Conservation (phyloP, 2,888 invertebrate genomes). For the Erynnis tages region DNA sequence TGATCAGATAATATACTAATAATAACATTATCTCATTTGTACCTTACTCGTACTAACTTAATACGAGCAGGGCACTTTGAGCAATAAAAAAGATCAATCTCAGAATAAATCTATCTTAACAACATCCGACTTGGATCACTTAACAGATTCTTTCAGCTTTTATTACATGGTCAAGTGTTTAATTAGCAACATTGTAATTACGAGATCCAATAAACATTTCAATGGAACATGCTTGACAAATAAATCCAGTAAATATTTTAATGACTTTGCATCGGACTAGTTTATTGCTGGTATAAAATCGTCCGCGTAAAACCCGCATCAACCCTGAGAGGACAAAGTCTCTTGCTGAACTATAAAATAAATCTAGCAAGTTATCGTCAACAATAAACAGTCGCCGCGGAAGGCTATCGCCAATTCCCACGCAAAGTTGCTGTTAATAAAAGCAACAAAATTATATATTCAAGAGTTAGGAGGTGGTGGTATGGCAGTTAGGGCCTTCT, state of each 20-base stretch:
- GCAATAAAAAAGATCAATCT: no score
- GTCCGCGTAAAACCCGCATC: constrained; percentile 53
- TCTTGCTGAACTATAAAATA: constrained; percentile 73
- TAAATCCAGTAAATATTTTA: constrained; percentile 79
- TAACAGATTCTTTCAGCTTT: constrained; percentile 13
- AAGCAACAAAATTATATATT: constrained; percentile 82
- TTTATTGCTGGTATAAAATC: constrained; percentile 75
- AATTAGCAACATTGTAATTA: constrained; percentile 71
- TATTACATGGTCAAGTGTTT: constrained; percentile 41
- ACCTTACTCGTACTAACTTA: no score
- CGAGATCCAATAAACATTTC: constrained; percentile 64
- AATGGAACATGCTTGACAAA: constrained; percentile 70
- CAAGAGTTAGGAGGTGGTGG: constrained; percentile 80
- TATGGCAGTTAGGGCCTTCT: constrained; percentile 75
- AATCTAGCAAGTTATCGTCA: constrained; percentile 78
- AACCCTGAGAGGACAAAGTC: constrained; percentile 69
- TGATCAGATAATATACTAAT: no score
- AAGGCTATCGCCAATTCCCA: constrained; percentile 80
- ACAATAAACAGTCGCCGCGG: constrained; percentile 77
- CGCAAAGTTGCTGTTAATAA: constrained; percentile 80
- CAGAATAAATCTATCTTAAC: no score
- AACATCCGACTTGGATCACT: no score
- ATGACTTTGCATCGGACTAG: constrained; percentile 66
- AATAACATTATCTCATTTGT: no score
- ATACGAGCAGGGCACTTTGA: no score